Evolutionary conservation across 2,797 vertebrate genomes (phyloP).

Genomic region (Sebastes hopkinsi): DNA sequence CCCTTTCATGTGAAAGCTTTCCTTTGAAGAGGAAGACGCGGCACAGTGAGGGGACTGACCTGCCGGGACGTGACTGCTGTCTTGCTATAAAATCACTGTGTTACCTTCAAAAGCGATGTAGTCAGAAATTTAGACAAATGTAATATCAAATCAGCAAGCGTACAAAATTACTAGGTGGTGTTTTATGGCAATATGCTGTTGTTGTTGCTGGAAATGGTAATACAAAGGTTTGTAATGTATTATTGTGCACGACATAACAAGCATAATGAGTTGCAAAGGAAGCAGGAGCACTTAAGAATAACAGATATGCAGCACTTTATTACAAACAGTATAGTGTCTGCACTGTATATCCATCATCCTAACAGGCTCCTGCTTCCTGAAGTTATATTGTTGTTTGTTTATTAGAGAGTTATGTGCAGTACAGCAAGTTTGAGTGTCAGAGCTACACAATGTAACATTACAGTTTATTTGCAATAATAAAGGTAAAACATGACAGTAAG

Average conservation of each 20-base stretch:
- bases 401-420: neutral
- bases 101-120: neutral
- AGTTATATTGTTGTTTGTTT: neutral
- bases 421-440: neutral
- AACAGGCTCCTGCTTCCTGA: slow-evolving; percentile 1
- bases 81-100: neutral
- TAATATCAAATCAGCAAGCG: neutral
- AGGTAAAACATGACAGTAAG: neutral
- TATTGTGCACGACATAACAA: neutral
- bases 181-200: neutral
- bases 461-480: neutral
- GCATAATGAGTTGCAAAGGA: neutral
- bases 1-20: neutral
- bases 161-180: neutral
- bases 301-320: neutral
- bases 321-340: neutral
- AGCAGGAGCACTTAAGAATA: neutral
- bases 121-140: neutral
- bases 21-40: neutral
- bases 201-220: neutral
- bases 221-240: neutral
- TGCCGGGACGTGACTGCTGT: neutral
- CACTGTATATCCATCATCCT: neutral
- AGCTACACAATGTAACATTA: neutral
- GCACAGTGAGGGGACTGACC: neutral